Conservation (phyloP, 2,797 vertebrate genomes). For the Pipistrellus pipistrellus region DNA sequence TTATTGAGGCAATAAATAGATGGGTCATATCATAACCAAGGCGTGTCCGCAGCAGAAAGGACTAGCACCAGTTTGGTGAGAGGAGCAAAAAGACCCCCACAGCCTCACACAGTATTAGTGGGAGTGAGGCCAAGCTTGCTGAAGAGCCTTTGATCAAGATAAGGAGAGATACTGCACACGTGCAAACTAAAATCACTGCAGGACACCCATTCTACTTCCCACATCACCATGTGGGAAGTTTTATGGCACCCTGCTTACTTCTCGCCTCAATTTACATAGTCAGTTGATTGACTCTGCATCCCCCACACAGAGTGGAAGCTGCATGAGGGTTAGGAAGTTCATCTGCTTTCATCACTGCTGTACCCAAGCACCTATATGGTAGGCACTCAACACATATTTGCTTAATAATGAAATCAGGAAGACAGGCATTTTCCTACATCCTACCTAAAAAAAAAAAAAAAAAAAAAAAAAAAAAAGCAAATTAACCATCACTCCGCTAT, state of each 20-base stretch:
- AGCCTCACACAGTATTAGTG: not conserved
- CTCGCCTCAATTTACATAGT: too few relatives aligned
- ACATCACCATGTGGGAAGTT: accelerated
- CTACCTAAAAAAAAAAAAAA: too few relatives aligned
- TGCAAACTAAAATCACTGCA: not conserved
- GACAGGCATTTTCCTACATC: not conserved
- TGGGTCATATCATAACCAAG: not conserved
- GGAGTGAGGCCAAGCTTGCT: not conserved
- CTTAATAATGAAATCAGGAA: not conserved
- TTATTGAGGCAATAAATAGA: too few relatives aligned
- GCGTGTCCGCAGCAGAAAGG: not conserved
- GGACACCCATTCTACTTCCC: not conserved
- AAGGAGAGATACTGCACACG: accelerated
- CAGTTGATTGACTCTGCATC: not conserved
- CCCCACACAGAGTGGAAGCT: not conserved
- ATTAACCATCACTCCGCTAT: too few relatives aligned
- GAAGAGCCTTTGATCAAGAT: not conserved
- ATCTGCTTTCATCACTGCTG: not conserved
- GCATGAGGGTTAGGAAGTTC: not conserved
- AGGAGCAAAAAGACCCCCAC: not conserved
- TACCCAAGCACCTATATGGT: not conserved
- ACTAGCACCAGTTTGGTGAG: not conserved
- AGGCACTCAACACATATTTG: not conserved
- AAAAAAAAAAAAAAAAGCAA: too few relatives aligned
- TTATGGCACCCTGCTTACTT: not conserved